These are phyloP conservation scores for Apus apus DNA, from an alignment of 2,113 vertebrate genomes.

Conservation along the genomic window DNA sequence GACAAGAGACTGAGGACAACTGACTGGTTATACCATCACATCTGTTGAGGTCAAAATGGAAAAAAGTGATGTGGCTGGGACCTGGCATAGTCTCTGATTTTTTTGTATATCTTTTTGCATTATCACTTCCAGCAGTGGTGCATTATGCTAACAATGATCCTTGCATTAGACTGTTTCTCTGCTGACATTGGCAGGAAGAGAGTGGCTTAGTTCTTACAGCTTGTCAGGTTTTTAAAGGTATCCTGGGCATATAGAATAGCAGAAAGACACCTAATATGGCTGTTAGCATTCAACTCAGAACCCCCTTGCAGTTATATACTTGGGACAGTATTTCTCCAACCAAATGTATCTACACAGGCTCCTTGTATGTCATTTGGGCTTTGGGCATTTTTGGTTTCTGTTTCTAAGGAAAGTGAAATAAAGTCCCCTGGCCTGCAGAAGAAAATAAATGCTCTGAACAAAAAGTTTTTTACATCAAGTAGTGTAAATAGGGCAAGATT, in stretches of 20 bases:
- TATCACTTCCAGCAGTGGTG: background rate
- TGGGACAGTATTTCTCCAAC: background rate
- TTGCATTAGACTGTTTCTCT: background rate
- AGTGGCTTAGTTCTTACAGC: background rate
- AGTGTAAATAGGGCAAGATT: background rate
- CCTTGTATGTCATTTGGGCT: background rate
- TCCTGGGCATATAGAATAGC: background rate
- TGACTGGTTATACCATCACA: background rate
- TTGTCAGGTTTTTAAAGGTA: background rate
- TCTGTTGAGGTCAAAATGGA: background rate
- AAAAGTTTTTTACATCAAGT: background rate
- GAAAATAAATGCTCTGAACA: background rate
- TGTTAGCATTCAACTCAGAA: background rate
- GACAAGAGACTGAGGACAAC: background rate
- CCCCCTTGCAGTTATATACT: background rate
- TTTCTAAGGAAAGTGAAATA: background rate
- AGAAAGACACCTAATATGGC: background rate
- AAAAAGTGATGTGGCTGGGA: background rate
- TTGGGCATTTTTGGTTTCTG: background rate
- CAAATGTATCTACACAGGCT: background rate
- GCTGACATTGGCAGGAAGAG: background rate
- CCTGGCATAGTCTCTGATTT: background rate
- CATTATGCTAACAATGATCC: background rate
- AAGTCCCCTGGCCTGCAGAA: background rate
- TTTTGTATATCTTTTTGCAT: background rate